A percentile compares a stretch with the other conserved stretches of the same genome.
Conservation (phyloP, 2,888 invertebrate genomes). For the Petrolisthes cinctipes region DNA sequence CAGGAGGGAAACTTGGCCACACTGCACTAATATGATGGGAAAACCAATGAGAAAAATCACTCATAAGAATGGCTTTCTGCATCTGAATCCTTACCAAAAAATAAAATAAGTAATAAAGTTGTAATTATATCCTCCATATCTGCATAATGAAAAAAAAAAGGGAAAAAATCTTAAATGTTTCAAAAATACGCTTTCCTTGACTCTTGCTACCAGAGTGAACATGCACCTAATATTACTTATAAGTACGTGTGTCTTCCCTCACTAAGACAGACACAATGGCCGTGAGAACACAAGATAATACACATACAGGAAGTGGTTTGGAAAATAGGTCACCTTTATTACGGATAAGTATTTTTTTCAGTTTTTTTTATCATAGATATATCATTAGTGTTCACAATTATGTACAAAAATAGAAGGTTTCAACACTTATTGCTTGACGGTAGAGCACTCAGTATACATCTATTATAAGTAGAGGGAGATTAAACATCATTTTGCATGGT, state of each 20-base stretch:
- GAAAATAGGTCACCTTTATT: constrained; percentile 62
- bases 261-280: constrained; percentile 5
- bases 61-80: constrained; percentile 13
- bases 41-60: neutral
- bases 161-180: constrained; percentile 16
- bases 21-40: constrained; percentile 20
- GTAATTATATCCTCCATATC: constrained; percentile 3
- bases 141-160: constrained; percentile 37
- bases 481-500: constrained; percentile 11
- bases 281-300: constrained; percentile 28
- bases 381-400: constrained; percentile 62
- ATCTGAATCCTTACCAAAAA: constrained; percentile 27
- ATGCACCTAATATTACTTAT: constrained; percentile 30
- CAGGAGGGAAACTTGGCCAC: constrained; percentile 53
- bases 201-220: constrained; percentile 7
- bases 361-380: constrained; percentile 25
- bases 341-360: constrained; percentile 36
- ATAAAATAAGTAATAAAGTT: constrained; percentile 52
- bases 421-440: constrained; percentile 62
- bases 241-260: constrained; percentile 24
- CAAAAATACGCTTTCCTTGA: constrained; percentile 4
- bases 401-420: constrained; percentile 64
- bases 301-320: constrained; percentile 56
- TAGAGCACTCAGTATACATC: constrained; percentile 57
- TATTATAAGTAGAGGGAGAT: constrained; percentile 23